Conservation (phyloP, 2,113 vertebrate genomes). For the Zapus hudsonius region DNA sequence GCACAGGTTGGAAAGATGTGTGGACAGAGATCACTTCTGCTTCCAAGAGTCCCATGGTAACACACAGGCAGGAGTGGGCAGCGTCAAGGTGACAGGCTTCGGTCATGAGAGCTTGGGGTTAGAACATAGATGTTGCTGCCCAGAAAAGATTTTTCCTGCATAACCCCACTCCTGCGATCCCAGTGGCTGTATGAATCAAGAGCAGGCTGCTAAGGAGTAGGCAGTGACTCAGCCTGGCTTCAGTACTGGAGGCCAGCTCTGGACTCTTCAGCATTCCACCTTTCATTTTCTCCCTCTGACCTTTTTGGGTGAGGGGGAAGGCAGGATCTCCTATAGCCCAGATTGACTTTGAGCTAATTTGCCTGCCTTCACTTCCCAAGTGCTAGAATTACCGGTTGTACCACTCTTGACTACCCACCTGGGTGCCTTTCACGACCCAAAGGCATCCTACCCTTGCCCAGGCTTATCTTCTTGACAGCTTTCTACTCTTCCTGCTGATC, state of each 20-base stretch:
- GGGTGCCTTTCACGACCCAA: background rate
- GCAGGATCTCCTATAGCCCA: background rate
- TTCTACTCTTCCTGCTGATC: background rate
- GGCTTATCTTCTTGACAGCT: background rate
- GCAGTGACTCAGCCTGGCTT: background rate
- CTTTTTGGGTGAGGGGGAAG: background rate
- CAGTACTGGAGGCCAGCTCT: background rate
- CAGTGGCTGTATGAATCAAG: background rate
- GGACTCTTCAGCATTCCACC: background rate
- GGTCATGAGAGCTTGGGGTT: background rate
- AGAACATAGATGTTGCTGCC: background rate
- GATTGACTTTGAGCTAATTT: no score
- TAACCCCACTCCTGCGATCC: fast-evolving
- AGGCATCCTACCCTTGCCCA: background rate
- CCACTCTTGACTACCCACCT: background rate
- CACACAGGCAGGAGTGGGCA: background rate
- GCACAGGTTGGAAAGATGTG: background rate
- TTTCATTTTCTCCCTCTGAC: no score
- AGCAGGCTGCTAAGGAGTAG: background rate
- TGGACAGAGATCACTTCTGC: background rate
- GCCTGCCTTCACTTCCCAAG: background rate
- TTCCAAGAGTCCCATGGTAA: background rate
- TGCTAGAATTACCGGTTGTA: background rate
- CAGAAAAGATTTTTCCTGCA: background rate
- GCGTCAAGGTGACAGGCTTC: background rate